Percentiles rank a stretch among this genome's conserved stretches.
Conservation (phyloP, 2,888 invertebrate genomes). For the Ophioninae sp. region DNA sequence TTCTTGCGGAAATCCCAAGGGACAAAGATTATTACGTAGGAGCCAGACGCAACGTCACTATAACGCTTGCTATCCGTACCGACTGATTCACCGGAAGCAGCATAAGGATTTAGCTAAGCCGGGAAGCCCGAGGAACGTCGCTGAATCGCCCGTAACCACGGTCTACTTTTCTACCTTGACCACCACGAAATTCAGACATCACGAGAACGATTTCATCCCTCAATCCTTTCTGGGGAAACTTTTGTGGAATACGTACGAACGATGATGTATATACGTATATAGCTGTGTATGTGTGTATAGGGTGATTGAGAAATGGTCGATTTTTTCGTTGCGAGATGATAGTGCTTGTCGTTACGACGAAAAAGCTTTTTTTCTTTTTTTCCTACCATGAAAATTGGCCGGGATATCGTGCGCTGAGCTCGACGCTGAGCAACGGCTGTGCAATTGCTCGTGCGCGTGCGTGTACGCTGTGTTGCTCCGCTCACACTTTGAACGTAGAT, state of each 20-base stretch:
- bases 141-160: slow-evolving; percentile 38
- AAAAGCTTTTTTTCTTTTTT: too few species aligned
- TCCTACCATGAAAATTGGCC: too few species aligned
- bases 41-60: slow-evolving; percentile 47
- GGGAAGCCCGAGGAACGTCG: slow-evolving; percentile 46
- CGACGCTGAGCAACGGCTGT: too few species aligned
- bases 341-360: too few species aligned
- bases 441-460: too few species aligned
- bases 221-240: slow-evolving; percentile 49
- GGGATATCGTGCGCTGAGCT: too few species aligned
- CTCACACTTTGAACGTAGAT: too few species aligned
- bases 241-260: slow-evolving; percentile 19
- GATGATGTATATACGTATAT: slow-evolving; percentile 1
- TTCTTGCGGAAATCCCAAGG: slow-evolving; percentile 37
- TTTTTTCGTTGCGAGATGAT: too few species aligned
- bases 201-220: slow-evolving; percentile 17
- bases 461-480: too few species aligned
- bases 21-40: slow-evolving; percentile 27
- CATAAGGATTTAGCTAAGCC: slow-evolving; percentile 58
- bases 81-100: slow-evolving; percentile 44
- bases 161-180: slow-evolving; percentile 37
- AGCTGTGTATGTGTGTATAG: too few species aligned
- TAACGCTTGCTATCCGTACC: slow-evolving; percentile 39
- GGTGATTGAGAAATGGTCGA: too few species aligned
- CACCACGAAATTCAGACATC: slow-evolving; percentile 54